Evolutionary conservation across 53 echinoderm and acorn worm species (phyloP), one percentile per base, ranked within the genome.

Genomic region (Holothuria leucospilota): DNA sequence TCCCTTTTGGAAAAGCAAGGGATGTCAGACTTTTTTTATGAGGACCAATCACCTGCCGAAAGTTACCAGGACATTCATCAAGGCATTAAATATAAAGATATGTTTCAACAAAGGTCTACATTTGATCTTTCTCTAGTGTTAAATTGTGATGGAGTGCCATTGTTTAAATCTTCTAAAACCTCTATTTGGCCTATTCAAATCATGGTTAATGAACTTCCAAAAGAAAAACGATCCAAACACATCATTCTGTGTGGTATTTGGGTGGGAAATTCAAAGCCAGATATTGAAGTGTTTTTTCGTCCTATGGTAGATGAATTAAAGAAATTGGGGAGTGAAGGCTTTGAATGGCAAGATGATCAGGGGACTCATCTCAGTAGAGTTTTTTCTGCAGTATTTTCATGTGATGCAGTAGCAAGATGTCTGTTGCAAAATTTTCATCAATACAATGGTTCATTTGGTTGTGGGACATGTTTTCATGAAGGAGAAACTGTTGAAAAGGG

Each of bases 141-240:
- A 82, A 92, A n/a, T n/a, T n/a, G n/a, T n/a, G n/a, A n/a, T n/a
- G n/a, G n/a, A n/a, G n/a, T n/a, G n/a, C n/a, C n/a, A 92, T 63
- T 86, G 89, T 66, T 83, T 89, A 74, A 89, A 28, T 92, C 92
- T 4, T 92, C 92, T 0, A 41, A 46, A 39, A 81, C 70, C 59
- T 92, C 92, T 29, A 63, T 92, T 25, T 92, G 89, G 92, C 89
- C 89, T 25, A 81, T 92, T 25, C 89, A 89, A 25, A 30, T 81
- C 52, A 69, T 92, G 23, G 58, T 75, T 8, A 39, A 75, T 46
- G 92, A 92, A 59, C 65, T 92, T n/a, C 86, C 92, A 42, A 89
- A 89, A 72, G 51, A 89, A 23, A 8, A 69, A 23, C 58, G 86
- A 65, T 56, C 62, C 49, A 89, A 89, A 28, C 66, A 89, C 51